Evolutionary conservation across 2,797 vertebrate genomes (phyloP), one percentile per base, ranked within the genome.

Genomic region (Cetoscarus ocellatus): DNA sequence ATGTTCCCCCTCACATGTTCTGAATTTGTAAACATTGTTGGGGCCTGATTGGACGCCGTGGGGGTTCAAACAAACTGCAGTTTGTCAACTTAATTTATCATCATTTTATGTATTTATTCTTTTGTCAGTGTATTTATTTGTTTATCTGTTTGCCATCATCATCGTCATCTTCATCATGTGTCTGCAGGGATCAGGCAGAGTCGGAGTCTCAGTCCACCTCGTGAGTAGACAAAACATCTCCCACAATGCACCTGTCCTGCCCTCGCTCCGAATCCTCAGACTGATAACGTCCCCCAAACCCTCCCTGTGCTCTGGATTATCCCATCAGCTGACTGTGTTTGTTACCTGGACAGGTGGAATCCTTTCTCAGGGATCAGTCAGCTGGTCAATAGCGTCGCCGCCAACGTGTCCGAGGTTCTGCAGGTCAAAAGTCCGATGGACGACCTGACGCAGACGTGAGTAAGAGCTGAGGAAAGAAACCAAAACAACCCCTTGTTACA

Each of bases 301-400:
- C 5, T 6, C 35, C 51, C 54, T 43, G 5, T 8, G 15, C 42
- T 18, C 4, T 44, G 18, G 17, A 36, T 53, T 68, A n/a, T 66
- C 55, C 66, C 67, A 62, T 82, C 76, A 73, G 78, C 75, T 87
- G 73, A 79, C 56, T 77, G 45, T 79, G 45, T 80, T 67, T 84
- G 58, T 84, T 95, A 95, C 96, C 95, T 94, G 93, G 96, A 96
- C 96, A 97, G 96, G 96, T 97, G 96, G 96, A 96, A 96, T 94
- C 96, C 94, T 86, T 96, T 97, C 95, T 96, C 95, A 94, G 96
- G 96, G 91, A 95, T 97, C 93, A 96, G 94, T 96, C 95, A 96
- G 92, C 95, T 97, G 96, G 96, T 97, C 95, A 97, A 93, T 97
- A 96, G 96, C 91, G 95, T 97, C 74, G 79, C 84, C 14, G 40